Evolutionary conservation across 2,888 invertebrate genomes (phyloP), one percentile per base, ranked within the genome.

Genomic region (Orchesellides sinensis): DNA sequence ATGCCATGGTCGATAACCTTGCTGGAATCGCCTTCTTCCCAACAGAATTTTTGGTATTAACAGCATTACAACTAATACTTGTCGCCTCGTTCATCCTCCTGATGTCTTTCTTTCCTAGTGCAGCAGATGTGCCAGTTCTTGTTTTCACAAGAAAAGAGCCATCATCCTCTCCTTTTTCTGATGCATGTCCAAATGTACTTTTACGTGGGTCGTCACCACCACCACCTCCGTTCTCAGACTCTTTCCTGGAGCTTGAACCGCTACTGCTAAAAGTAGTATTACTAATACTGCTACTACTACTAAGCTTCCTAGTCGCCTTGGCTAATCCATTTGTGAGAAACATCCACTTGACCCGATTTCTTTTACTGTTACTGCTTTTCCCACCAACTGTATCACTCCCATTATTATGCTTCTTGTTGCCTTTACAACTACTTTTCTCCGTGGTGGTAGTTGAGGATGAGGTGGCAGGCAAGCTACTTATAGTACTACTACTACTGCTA

Each of bases 261-360:
- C 2, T n/a, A 5, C 40, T 40, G 10, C 10, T 2, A 8, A 14
- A 2, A 40, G 40, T 63, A 14, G 49, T 74, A 32, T 63, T 47
- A 32, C 70, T 23, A n/a, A 32, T 40, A 35, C 70, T 40, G 25
- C 70, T 70, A 21, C 54, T n/a, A 56, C 27, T 70, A 27, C 79
- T 79, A 70, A 79, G 79, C 70, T 61, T 79, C 54, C 79, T 70
- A 40, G 79, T 79, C n/a, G 79, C 79, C 35, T 79, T 79, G 5
- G 70, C 79, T 56, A 72, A 79, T 52, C 72, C 72, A 70, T 72
- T 79, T 63, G 79, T 65, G 56, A 79, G 70, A 79, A 79, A 70
- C 59, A 66, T 72, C 72, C 79, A 72, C 72, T 79, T 79, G 65
- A 79, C 79, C 63, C 79, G 52, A 40, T 72, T 79, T 25, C 17